Conservation (phyloP, 2,797 vertebrate species). For the Falco novaeseelandiae region DNA sequence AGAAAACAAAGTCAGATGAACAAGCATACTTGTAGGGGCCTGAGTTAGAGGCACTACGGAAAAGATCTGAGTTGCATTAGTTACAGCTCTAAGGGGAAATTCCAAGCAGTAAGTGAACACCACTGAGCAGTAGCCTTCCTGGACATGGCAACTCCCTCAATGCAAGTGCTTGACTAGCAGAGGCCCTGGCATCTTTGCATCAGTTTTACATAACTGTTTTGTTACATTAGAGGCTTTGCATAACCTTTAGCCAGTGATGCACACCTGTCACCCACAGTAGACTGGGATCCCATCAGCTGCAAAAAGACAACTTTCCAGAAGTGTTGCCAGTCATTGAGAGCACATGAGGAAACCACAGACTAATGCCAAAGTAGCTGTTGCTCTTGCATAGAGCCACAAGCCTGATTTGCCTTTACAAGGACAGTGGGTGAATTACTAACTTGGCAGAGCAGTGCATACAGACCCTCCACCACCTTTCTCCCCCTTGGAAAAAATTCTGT, state of each 20-base stretch:
- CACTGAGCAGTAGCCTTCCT: neutral
- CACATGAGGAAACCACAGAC: neutral
- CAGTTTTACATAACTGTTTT: neutral
- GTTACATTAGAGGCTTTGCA: too few relatives aligned
- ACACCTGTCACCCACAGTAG: neutral
- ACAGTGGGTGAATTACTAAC: neutral
- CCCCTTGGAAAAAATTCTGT: neutral
- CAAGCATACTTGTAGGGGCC: neutral
- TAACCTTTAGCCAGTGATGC: neutral
- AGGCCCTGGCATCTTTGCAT: neutral
- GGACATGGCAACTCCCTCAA: neutral
- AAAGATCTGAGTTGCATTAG: neutral
- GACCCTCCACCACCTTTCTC: neutral
- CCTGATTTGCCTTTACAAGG: neutral
- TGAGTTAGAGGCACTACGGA: neutral
- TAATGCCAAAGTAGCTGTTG: neutral
- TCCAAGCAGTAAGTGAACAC: neutral
- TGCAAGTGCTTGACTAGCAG: neutral
- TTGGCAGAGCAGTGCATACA: neutral
- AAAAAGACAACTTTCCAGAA: slow-evolving; percentile 22
- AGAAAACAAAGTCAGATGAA: neutral
- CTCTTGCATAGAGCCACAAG: neutral
- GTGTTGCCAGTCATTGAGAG: neutral
- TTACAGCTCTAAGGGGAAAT: neutral
- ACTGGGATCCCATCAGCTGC: neutral